phyloP scores from a whole-genome alignment of 1,140 invertebrate species.

The Zaprionus capensis region DNA sequence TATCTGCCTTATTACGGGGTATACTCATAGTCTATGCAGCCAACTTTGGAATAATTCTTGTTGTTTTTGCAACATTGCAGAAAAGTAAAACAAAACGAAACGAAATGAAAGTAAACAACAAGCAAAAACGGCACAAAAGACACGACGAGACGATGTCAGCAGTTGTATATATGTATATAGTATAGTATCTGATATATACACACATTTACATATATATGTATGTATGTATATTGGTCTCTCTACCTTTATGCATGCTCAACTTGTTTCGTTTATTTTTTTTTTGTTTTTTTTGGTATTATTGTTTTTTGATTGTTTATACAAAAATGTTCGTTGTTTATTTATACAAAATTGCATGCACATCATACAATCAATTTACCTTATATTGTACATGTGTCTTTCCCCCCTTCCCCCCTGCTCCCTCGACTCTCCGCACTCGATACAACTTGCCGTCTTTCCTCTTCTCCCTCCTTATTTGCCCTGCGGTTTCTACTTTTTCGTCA shows the following conservation, averaged over 20 bases:
- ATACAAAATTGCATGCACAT: constrained; percentile 67
- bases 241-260: constrained; percentile 36
- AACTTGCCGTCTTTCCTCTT: neutral
- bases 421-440: constrained; percentile 10
- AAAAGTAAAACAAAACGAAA: constrained; percentile 44
- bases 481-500: constrained; percentile 21
- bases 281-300: constrained; percentile 22
- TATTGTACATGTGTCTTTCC: constrained; percentile 54
- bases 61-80: constrained; percentile 59
- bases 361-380: constrained; percentile 62
- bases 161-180: constrained; percentile 40
- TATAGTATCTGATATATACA: constrained; percentile 17
- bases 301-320: constrained; percentile 51
- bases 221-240: constrained; percentile 8
- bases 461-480: neutral
- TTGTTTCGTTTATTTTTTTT: constrained; percentile 38
- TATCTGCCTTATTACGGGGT: neutral
- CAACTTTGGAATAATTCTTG: neutral
- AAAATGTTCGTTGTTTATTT: constrained; percentile 38
- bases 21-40: neutral
- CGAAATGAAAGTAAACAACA: constrained; percentile 61
- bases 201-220: neutral
- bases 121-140: constrained; percentile 63
- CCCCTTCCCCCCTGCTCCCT: neutral
- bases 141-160: constrained; percentile 64